These are phyloP conservation scores for Drosophila navojoa DNA, from an alignment of 1,140 invertebrate genomes.

Conservation along the genomic window DNA sequence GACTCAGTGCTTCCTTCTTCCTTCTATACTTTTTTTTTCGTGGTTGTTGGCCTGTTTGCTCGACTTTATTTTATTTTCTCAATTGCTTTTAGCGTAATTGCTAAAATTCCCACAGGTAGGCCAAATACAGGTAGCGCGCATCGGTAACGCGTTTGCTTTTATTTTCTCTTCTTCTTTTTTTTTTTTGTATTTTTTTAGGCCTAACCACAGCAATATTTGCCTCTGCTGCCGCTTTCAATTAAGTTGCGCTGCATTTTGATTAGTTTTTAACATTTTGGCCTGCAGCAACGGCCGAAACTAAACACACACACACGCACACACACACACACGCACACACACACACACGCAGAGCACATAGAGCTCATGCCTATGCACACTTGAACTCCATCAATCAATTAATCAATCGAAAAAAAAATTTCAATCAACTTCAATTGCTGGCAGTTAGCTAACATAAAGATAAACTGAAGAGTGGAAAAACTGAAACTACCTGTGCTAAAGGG, in stretches of 20 bases:
- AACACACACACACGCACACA: constrained; percentile 18
- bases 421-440: constrained; percentile 75
- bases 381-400: constrained; percentile 79
- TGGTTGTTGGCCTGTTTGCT: constrained; percentile 16
- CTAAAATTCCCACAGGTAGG: constrained; percentile 70
- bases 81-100: constrained; percentile 82
- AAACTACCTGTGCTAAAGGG: constrained; percentile 30
- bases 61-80: constrained; percentile 29
- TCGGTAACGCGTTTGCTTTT: constrained; percentile 14
- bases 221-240: constrained; percentile 64
- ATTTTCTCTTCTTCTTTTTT: background rate
- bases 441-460: constrained; percentile 41
- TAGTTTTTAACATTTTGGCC: constrained; percentile 69
- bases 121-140: constrained; percentile 42
- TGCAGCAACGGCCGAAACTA: constrained; percentile 7
- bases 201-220: constrained; percentile 60
- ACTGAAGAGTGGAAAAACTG: constrained; percentile 19
- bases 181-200: constrained; percentile 47
- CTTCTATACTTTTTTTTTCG: constrained; percentile 1
- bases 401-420: constrained; percentile 68
- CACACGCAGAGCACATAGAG: constrained; percentile 7
- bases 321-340: constrained; percentile 19
- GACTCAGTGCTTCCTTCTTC: constrained; percentile 38
- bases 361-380: constrained; percentile 44
- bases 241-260: constrained; percentile 68